These are phyloP conservation scores for Rosalia funebris DNA, from an alignment of 2,888 invertebrate genomes.

Conservation along the genomic window DNA sequence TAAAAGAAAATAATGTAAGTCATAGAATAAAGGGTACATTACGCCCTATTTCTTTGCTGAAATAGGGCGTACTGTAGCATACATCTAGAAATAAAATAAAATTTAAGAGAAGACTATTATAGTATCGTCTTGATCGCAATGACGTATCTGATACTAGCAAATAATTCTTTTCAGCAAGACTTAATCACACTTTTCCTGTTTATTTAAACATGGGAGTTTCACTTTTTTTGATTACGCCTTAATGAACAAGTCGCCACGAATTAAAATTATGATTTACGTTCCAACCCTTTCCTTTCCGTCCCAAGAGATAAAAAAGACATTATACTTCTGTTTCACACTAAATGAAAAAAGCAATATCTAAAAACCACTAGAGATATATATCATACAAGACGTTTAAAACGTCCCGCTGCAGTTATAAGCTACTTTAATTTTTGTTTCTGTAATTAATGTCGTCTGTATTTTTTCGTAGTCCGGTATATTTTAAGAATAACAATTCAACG, in stretches of 20 bases:
- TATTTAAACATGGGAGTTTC: constrained; percentile 27
- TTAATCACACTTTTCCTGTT: constrained; percentile 26
- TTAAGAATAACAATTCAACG: constrained; percentile 1
- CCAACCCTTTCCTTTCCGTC: constrained; percentile 51
- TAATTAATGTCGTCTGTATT: constrained; percentile 42
- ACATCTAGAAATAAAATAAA: too few relatives aligned
- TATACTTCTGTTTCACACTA: constrained; percentile 56
- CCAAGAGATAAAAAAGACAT: constrained; percentile 62
- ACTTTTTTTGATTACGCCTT: constrained; percentile 41
- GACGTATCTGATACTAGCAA: neutral
- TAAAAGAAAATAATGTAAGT: too few relatives aligned
- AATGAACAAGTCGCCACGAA: constrained; percentile 47
- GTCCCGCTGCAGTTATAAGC: constrained; percentile 48
- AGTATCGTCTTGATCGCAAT: too few relatives aligned
- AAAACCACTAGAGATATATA: constrained; percentile 55
- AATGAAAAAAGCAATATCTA: constrained; percentile 60
- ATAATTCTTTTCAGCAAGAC: neutral
- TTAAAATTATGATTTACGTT: constrained; percentile 50
- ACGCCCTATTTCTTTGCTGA: too few relatives aligned
- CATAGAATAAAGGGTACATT: too few relatives aligned
- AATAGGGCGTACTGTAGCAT: too few relatives aligned
- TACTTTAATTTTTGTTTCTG: constrained; percentile 46
- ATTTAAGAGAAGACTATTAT: too few relatives aligned
- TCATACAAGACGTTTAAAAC: constrained; percentile 54
- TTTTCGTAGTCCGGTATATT: neutral